phyloP scores from a whole-genome alignment of 2,113 vertebrate genomes.

The Caracal caracal region DNA sequence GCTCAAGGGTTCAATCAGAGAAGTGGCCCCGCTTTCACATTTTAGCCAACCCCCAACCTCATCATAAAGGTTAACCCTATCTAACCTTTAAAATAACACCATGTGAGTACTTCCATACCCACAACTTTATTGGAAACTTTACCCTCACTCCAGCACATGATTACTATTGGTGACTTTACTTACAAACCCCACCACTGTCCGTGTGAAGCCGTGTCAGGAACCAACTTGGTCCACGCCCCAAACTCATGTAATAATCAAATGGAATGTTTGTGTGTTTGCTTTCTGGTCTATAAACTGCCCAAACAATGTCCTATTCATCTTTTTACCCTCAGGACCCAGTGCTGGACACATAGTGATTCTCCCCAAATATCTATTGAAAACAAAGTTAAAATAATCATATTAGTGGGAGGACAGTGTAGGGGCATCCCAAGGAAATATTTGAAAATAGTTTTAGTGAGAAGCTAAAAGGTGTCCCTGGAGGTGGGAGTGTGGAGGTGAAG shows the following conservation, averaged over 20 bases:
- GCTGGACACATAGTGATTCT: neutral
- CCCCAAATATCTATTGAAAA: neutral
- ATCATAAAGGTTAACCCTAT: neutral
- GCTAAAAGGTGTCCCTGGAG: neutral
- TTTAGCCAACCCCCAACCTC: neutral
- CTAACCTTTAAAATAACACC: neutral
- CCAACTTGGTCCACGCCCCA: neutral
- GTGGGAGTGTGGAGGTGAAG: neutral
- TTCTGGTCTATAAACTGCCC: neutral
- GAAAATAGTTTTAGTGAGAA: neutral
- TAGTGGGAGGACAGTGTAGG: neutral
- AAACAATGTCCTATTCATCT: constrained; percentile 64
- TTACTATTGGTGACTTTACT: neutral
- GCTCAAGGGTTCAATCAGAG: neutral
- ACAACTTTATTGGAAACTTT: neutral
- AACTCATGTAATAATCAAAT: neutral
- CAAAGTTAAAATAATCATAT: neutral
- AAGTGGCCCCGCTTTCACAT: neutral
- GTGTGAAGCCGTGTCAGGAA: constrained; percentile 45
- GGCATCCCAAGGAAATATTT: neutral
- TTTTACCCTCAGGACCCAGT: neutral
- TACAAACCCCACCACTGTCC: accelerated
- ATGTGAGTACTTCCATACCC: neutral
- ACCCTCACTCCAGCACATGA: neutral
- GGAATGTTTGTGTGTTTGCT: neutral